Evolutionary conservation across 2,888 invertebrate species (phyloP).

Genomic region (Ellobium chinense): DNA sequence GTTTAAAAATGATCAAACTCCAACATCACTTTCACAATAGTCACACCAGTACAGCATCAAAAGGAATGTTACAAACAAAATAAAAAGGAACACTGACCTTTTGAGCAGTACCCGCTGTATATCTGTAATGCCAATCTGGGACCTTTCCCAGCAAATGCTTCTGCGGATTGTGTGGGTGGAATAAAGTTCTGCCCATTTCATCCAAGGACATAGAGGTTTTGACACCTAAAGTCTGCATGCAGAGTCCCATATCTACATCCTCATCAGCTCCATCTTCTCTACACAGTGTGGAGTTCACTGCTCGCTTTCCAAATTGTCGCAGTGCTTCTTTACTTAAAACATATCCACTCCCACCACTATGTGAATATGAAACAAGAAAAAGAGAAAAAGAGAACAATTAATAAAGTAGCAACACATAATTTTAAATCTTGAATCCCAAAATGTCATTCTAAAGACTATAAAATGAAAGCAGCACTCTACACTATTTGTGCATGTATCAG

Average conservation of each 20-base stretch:
- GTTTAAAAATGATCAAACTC: no score
- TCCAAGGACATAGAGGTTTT: conserved; percentile 65
- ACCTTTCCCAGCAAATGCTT: conserved; percentile 63
- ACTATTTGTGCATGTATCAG: no score
- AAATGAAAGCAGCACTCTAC: no score
- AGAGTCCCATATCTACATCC: conserved; percentile 68
- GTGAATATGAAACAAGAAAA: no score
- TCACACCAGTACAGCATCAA: no score
- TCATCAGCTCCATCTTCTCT: conserved; percentile 65
- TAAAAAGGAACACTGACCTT: conserved; percentile 54
- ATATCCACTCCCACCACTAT: conserved; percentile 86
- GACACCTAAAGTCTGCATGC: conserved; percentile 69
- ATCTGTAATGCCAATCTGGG: conserved; percentile 67
- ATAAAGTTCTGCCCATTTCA: conserved; percentile 63
- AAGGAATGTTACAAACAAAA: background rate
- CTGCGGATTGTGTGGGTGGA: conserved; percentile 68
- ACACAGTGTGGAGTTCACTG: conserved; percentile 46
- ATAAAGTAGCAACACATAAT: no score
- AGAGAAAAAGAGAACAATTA: no score
- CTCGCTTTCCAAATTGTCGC: conserved; percentile 82
- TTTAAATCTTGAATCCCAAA: no score
- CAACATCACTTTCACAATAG: no score
- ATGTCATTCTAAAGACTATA: no score
- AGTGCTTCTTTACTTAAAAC: conserved; percentile 91
- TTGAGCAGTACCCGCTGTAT: conserved; percentile 64